phyloP scores from a whole-genome alignment of 2,888 invertebrate species.

The Idaea biselata region DNA sequence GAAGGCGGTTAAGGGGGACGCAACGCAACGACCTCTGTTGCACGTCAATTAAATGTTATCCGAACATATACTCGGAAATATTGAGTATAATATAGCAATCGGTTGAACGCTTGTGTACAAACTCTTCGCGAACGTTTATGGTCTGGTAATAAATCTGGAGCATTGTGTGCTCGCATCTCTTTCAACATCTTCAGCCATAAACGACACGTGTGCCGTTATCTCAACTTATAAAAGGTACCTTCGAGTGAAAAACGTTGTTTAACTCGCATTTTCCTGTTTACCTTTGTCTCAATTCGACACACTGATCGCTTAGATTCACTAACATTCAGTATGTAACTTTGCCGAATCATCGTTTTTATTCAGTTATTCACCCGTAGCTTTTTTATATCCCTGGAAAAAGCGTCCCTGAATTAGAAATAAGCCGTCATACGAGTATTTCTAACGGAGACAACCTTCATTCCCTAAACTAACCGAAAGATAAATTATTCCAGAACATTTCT shows the following conservation, averaged over 20 bases:
- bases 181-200: constrained; percentile 66
- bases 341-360: constrained; percentile 61
- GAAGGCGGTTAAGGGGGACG: constrained; percentile 17
- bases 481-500: constrained; percentile 74
- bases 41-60: constrained; percentile 72
- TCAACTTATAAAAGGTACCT: constrained; percentile 61
- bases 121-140: constrained; percentile 63
- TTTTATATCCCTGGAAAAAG: constrained; percentile 60
- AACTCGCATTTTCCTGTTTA: constrained; percentile 48
- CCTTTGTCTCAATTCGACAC: constrained; percentile 36
- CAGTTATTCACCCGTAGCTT: constrained; percentile 54
- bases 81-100: constrained; percentile 64
- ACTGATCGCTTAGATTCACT: constrained; percentile 45
- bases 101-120: constrained; percentile 56
- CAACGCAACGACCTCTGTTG: not conserved
- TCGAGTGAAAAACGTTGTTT: constrained; percentile 61
- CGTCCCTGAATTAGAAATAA: constrained; percentile 68
- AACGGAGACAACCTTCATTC: constrained; percentile 59
- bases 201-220: constrained; percentile 66
- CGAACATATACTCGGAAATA: constrained; percentile 70
- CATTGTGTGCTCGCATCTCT: constrained; percentile 58
- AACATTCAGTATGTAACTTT: constrained; percentile 41
- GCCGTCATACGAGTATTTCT: constrained; percentile 56
- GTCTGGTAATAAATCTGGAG: constrained; percentile 64
- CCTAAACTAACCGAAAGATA: constrained; percentile 69